Evolutionary conservation across 2,797 vertebrate species (phyloP).

Genomic region (Ctenosaura bakeri): DNA sequence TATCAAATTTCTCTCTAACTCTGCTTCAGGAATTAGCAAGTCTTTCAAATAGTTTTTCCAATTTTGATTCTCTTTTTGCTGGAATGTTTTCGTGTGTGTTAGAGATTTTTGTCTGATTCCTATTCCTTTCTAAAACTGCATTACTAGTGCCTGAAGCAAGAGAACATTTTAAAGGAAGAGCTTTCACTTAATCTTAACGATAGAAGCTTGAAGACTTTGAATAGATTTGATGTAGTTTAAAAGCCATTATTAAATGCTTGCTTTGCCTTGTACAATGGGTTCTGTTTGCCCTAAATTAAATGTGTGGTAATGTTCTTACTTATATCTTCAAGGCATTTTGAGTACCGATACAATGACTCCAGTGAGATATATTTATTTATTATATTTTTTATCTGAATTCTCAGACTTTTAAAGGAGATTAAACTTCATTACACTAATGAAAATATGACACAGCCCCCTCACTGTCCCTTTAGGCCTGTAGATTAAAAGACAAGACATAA

Average conservation of each 20-base stretch:
- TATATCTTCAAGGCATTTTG: conserved; percentile 29
- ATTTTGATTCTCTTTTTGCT: conserved; percentile 25
- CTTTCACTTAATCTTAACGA: conserved; percentile 47
- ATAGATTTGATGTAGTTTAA: conserved; percentile 2
- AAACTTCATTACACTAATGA: not conserved
- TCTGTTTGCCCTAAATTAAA: conserved; percentile 58
- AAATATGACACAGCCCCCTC: not conserved
- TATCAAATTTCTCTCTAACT: not conserved
- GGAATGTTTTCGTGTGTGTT: conserved; percentile 8
- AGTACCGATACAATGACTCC: conserved; percentile 14
- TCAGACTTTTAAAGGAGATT: not conserved
- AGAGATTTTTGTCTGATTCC: conserved; percentile 14
- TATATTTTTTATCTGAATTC: conserved; percentile 9
- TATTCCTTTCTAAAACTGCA: conserved; percentile 26
- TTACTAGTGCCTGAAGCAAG: not conserved
- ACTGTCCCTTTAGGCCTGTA: not conserved
- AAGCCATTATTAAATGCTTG: conserved; percentile 42
- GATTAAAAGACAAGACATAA: not conserved
- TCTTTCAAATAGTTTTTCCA: conserved; percentile 15
- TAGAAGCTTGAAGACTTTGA: conserved; percentile 19
- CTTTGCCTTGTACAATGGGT: conserved; percentile 41
- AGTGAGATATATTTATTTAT: not conserved
- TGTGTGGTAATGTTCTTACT: conserved; percentile 20
- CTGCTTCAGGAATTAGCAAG: not conserved
- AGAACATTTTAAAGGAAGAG: conserved; percentile 33